These are phyloP conservation scores for Phodopus roborovskii DNA, from an alignment of 2,113 vertebrate genomes.

Conservation along the genomic window DNA sequence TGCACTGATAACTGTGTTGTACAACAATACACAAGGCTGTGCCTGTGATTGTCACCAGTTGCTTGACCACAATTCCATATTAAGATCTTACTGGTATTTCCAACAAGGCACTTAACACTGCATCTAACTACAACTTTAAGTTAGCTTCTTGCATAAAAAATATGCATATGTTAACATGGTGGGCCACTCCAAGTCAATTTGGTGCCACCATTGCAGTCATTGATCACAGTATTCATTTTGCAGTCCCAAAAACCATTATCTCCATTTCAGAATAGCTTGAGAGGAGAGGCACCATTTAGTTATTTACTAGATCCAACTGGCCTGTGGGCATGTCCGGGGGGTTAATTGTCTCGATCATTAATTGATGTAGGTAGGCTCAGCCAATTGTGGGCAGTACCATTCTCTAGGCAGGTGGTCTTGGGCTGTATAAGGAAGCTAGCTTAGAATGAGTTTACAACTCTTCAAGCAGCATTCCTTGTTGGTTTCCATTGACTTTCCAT, in stretches of 20 bases:
- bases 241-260: background rate
- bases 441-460: background rate
- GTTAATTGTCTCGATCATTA: background rate
- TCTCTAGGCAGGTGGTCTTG: background rate
- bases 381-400: background rate
- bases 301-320: background rate
- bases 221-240: background rate
- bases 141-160: background rate
- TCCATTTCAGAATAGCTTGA: background rate
- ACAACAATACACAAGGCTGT: background rate
- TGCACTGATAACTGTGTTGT: background rate
- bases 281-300: background rate
- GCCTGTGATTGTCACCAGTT: background rate
- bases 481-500: background rate
- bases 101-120: background rate
- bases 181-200: background rate
- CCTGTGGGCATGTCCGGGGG: background rate
- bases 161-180: background rate
- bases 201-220: background rate
- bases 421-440: background rate
- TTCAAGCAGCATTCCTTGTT: background rate
- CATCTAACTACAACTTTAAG: background rate
- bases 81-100: constrained; percentile 2
- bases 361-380: background rate
- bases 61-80: background rate